These are phyloP conservation scores for Linnaemya tessellans DNA, from an alignment of 2,888 invertebrate species.

Conservation along the genomic window DNA sequence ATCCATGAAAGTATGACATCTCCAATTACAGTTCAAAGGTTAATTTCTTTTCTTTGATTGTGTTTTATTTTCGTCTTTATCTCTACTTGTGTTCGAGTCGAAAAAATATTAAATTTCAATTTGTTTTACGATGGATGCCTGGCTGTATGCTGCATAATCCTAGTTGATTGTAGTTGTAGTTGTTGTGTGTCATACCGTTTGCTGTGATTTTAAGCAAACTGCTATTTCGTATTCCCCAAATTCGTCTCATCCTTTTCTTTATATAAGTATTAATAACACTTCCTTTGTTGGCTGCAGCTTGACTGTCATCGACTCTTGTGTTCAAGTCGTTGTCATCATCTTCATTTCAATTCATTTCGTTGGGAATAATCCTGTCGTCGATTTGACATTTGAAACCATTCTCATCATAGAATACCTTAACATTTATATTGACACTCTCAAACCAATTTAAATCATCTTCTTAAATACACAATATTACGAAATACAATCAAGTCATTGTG, in stretches of 20 bases:
- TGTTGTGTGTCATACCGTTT: constrained; percentile 7
- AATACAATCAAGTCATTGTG: constrained; percentile 57
- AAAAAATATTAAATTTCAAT: constrained; percentile 63
- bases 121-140: constrained; percentile 29
- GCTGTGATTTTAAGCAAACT: constrained; percentile 42
- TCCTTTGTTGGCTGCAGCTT: constrained; percentile 13
- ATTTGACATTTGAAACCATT: constrained; percentile 65
- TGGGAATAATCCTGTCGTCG: constrained; percentile 50
- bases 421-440: constrained; percentile 65
- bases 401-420: constrained; percentile 43
- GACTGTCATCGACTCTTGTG: constrained; percentile 33
- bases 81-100: constrained; percentile 17
- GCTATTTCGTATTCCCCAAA: constrained; percentile 17
- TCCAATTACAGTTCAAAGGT: constrained; percentile 68
- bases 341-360: constrained; percentile 39
- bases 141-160: constrained; percentile 2
- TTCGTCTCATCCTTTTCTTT: constrained; percentile 16
- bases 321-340: constrained; percentile 6
- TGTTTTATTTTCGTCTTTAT: background rate
- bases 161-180: background rate
- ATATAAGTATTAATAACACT: constrained; percentile 14
- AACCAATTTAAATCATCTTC: constrained; percentile 22
- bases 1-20: constrained; percentile 42
- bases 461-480: constrained; percentile 26
- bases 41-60: constrained; percentile 56